Conservation (phyloP, 2,888 invertebrate genomes). For the Hedychridium roseum region DNA sequence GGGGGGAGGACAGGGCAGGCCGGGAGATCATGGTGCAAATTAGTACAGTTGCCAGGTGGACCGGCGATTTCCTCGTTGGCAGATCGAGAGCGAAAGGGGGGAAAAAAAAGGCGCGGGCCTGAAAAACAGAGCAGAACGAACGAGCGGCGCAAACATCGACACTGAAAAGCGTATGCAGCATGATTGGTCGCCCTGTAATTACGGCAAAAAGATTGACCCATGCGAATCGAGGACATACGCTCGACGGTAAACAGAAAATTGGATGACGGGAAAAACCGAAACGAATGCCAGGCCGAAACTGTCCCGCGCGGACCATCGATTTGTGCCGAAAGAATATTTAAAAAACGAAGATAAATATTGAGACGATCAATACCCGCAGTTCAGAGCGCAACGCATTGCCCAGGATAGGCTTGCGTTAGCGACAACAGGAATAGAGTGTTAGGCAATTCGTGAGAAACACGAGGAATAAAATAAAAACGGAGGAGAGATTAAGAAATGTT, state of each 20-base stretch:
- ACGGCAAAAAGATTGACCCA: conserved; percentile 25
- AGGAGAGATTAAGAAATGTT: too few relatives aligned
- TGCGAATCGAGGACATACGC: conserved; percentile 28
- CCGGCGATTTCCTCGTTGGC: conserved; percentile 8
- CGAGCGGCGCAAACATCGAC: conserved; percentile 22
- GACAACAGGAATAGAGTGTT: too few relatives aligned
- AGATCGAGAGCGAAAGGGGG: neutral
- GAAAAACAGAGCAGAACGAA: conserved; percentile 1
- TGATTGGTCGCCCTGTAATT: conserved; percentile 18
- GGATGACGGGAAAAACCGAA: conserved; percentile 34
- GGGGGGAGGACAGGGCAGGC: neutral
- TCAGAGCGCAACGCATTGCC: too few relatives aligned
- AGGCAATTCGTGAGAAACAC: too few relatives aligned
- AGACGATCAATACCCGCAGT: too few relatives aligned
- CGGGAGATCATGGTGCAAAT: conserved; percentile 10
- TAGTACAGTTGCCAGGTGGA: conserved; percentile 15
- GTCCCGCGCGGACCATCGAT: neutral
- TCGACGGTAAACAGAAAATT: conserved; percentile 32
- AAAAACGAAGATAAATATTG: too few relatives aligned
- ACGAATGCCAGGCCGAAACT: neutral
- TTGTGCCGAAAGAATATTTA: neutral
- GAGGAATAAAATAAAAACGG: too few relatives aligned
- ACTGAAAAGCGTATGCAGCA: conserved; percentile 11
- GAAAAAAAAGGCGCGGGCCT: conserved; percentile 1
- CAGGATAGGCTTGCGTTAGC: too few relatives aligned